phyloP scores from a whole-genome alignment of 2,797 vertebrate species.

The Hydrophis major region DNA sequence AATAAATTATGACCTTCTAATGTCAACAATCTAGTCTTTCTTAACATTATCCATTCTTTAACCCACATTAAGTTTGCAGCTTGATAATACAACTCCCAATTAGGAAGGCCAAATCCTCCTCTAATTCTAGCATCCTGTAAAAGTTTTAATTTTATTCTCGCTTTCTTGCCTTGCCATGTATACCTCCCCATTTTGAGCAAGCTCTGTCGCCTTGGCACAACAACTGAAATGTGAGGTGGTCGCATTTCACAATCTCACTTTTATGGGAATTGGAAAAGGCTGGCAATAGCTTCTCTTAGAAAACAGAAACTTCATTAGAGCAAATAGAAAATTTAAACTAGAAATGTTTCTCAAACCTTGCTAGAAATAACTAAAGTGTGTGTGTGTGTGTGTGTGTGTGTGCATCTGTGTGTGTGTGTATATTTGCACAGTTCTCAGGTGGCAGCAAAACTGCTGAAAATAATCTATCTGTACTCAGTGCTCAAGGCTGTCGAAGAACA shows the following conservation, averaged over 20 bases:
- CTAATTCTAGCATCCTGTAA: too few relatives aligned
- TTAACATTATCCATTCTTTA: too few relatives aligned
- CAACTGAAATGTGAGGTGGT: not conserved
- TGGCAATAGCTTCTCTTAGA: not conserved
- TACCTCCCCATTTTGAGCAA: not conserved
- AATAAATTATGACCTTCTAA: too few relatives aligned
- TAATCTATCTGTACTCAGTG: not conserved
- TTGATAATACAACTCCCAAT: too few relatives aligned
- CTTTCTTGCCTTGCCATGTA: too few relatives aligned
- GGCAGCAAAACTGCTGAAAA: not conserved
- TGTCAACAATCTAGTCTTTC: too few relatives aligned
- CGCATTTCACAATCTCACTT: not conserved
- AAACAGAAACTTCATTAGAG: not conserved
- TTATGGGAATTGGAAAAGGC: not conserved
- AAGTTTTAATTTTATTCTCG: too few relatives aligned
- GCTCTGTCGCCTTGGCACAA: not conserved
- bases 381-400: not conserved
- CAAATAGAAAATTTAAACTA: not conserved
- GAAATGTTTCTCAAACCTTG: not conserved
- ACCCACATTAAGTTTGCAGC: too few relatives aligned
- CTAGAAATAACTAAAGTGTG: not conserved
- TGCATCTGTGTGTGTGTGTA: not conserved
- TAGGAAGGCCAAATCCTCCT: too few relatives aligned
- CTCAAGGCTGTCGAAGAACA: not conserved
- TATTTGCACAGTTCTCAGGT: not conserved